Base-by-base conservation (phyloP, 2,113 vertebrate species). In the Odobenus rosmarus region DNA sequence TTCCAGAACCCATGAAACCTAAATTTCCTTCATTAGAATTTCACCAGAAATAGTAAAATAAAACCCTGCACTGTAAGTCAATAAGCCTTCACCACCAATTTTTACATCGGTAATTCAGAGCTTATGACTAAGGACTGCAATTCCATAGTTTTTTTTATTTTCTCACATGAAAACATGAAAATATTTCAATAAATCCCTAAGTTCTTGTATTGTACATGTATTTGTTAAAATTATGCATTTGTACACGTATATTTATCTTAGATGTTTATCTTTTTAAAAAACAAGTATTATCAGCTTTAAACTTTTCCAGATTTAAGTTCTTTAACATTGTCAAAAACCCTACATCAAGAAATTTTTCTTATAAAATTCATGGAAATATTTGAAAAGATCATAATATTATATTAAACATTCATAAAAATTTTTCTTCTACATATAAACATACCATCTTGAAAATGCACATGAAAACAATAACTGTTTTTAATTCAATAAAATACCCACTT, bases 21-120 rank as follows among this genome's bases (percentile, higher is more conserved):
- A 95, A 39, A 88, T 96, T 88, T 82, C 26, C 31, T 61, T 81
- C 55, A 26, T 72, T 88, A 46, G 19, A 93, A 93, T 87, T 79
- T 93, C 21, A 51, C 93, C 55, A 90, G 39, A 94, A 92, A 90
- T 46, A 95, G 83, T 9, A 90, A 94, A 86, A 90, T 89, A 71
- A 95, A 96, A 88, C 9, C 76, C 7, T 49, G 36, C 57, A 67
- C 7, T 81, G 3, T 83, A 53, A 69, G 6, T 92, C 69, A 96
- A 33, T 80, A 81, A 71, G 16, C 15, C 59, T 93, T 95, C 19
- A 80, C 49, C 7, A 49, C 15, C 18, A 93, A 31, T 85, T 74
- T 89, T 92, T 77, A 93, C 14, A 77, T 7, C 86, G 24, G n/a
- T 55, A n/a, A 95, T 61, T 79, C 9, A 87, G 92, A 85, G 31